Evolutionary conservation across 2,797 vertebrate species (phyloP).

Genomic region (Alca torda): DNA sequence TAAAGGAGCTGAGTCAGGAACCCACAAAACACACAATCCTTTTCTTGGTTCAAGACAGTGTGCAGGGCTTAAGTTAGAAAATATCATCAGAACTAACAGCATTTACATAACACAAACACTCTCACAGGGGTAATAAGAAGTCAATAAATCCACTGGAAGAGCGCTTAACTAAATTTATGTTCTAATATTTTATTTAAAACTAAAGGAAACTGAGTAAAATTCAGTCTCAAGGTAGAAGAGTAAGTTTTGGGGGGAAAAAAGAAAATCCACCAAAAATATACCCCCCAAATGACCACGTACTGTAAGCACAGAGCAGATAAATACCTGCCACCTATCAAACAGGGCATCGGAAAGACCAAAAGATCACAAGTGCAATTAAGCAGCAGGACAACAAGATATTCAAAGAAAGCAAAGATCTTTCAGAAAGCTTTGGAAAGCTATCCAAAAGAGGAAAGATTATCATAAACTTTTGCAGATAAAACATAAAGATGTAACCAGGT

Average conservation of each 20-base stretch:
- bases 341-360: neutral
- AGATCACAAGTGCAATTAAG: neutral
- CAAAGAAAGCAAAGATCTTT: neutral
- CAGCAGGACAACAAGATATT: neutral
- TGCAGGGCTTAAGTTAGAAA: neutral
- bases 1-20: neutral
- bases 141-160: neutral
- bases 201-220: neutral
- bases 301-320: neutral
- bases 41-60: neutral
- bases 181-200: neutral
- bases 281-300: accelerated
- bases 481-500: neutral
- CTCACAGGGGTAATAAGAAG: neutral
- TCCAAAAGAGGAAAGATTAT: neutral
- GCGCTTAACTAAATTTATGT: neutral
- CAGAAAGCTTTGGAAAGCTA: neutral
- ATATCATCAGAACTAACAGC: neutral
- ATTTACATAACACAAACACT: neutral
- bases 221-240: neutral
- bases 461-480: neutral
- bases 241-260: neutral
- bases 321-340: neutral
- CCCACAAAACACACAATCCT: neutral
- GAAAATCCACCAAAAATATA: no score